Evolutionary conservation across 2,797 vertebrate genomes (phyloP), one percentile per base, ranked within the genome.

Genomic region (Selene dorsalis): DNA sequence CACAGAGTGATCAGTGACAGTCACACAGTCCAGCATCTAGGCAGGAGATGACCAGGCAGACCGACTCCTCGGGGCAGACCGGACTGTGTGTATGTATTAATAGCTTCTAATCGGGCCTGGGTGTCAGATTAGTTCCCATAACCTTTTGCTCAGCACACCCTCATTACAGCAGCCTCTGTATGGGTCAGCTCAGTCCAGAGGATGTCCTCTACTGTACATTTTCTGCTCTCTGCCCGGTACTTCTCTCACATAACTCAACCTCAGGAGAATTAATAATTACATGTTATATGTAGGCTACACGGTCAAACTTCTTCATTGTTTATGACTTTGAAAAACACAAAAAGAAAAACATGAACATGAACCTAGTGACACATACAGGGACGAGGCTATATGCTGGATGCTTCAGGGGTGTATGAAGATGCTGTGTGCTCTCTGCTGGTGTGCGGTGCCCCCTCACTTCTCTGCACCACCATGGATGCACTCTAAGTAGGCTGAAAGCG

Each of bases 41-140:
- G 61, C 68, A 82, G 79, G 59, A 73, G 56, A 75, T 80, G 85
- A 87, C 53, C 71, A 79, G 35, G 58, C 75, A 84, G 69, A 76
- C 68, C 45, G 20, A 45, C 69, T 75, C 72, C 61, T 65, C 61
- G 56, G 82, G 69, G 68, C 68, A 73, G 52, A 65, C 63, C 13
- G 2, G 62, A 45, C 79, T 82, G 77, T 81, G 71, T 84, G 68
- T n/a, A 26, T 45, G 58, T 93, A 91, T 90, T 85, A 93, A 93
- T 94, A 94, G 89, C 75, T 55, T 48, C 75, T 93, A 92, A 94
- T 93, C 92, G 86, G 88, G 71, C 83, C 90, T 87, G 73, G 71
- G 85, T 75, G 86, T 85, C 91, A 89, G 91, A 92, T 95, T 93
- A 94, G 87, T 90, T 88, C 81, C 82, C 72, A 80, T 91, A 90